Evolutionary conservation across 2,888 invertebrate genomes (phyloP).

Genomic region (Schizaphis graminum): DNA sequence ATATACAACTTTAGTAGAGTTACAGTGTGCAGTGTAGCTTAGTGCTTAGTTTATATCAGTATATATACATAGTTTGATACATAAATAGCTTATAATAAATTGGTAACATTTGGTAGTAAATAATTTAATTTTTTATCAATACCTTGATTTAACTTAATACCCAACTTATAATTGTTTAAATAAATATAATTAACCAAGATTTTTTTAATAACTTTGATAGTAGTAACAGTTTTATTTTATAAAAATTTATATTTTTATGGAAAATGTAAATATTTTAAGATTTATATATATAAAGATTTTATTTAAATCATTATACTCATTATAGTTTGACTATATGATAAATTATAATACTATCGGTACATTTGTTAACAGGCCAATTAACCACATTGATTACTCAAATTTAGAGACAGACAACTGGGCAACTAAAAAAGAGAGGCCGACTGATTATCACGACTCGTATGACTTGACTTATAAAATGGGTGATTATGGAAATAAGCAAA

Average conservation of each 20-base stretch:
- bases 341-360: not conserved
- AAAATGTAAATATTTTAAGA: not conserved
- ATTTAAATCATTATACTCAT: not conserved
- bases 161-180: not conserved
- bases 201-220: not conserved
- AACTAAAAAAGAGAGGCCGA: not conserved
- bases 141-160: not conserved
- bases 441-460: not conserved
- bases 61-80: not conserved
- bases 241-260: not conserved
- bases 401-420: not conserved
- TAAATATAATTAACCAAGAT: not conserved
- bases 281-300: not conserved
- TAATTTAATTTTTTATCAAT: not conserved
- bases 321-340: not conserved
- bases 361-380: not conserved
- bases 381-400: not conserved
- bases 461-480: not conserved
- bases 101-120: not conserved
- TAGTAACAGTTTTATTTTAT: not conserved
- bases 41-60: not conserved
- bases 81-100: not conserved
- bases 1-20: not conserved
- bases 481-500: not conserved
- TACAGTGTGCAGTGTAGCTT: not conserved